Evolutionary conservation across 2,797 vertebrate genomes (phyloP), one percentile per base, ranked within the genome.

Genomic region (Setipinna tenuifilis): DNA sequence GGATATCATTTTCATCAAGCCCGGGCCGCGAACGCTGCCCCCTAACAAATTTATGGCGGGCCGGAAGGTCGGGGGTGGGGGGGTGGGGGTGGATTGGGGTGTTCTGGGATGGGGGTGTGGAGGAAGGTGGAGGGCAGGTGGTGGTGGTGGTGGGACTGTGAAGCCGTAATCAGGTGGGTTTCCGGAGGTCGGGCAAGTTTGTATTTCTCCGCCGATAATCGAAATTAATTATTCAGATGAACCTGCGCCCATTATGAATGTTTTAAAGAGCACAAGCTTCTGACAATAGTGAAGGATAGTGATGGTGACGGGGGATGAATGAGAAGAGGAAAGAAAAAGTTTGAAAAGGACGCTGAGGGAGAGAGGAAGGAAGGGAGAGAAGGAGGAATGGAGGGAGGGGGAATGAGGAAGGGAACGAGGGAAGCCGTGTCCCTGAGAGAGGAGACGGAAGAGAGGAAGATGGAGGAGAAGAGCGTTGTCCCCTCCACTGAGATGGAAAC

Each of bases 1-100:
- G 83, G 85, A 87, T 83, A 87, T 88, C 75, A 84, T 84, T 91
- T 86, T 88, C 89, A 88, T 88, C 87, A 86, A 85, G 88, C 83
- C 14, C 35, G 71, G 71, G 71, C 71, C 71, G 75, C 57, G 59
- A 78, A 80, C 87, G 83, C 82, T 57, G 61, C 83, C 81, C 16
- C 61, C 68, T 85, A 86, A 86, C 84, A 87, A 87, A 90, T 65
- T 46, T 31, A 68, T 31, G 44, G 54, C 23, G 78, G 35, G 41
- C 50, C 50, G 50, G 50, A 14, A 54, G 50, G 50, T 9, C 9
- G 50, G 9, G 50, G 50, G 7, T 2, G 50, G 14, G 50, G 50
- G 50, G 50, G 50, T 0, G 68, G 31, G 31, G 35, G 16, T 21
- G n/a, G 44, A 21, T 7, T 2, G 35, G 35, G 35, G 35, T 41